Evolutionary conservation across 2,113 vertebrate genomes (phyloP).

Genomic region (Hypanus sabinus): DNA sequence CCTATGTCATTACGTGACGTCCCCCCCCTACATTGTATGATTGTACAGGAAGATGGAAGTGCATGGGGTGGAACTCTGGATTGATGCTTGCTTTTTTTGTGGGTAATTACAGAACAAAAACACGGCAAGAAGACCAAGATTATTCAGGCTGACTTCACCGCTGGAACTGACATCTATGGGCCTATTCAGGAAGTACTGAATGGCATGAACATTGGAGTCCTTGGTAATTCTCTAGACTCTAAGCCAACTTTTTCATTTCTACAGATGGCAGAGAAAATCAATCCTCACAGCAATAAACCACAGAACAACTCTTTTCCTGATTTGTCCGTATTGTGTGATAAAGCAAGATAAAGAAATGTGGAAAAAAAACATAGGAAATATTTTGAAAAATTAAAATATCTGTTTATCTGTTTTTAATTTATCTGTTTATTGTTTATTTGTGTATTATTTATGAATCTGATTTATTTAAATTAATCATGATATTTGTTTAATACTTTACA

Average conservation of each 20-base stretch:
- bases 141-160: slow-evolving; percentile 61
- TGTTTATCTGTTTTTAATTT: no score
- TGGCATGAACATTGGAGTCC: slow-evolving; percentile 62
- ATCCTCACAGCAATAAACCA: neutral
- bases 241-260: neutral
- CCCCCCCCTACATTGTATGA: neutral
- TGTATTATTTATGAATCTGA: no score
- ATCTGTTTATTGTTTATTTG: no score
- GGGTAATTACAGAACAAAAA: slow-evolving; percentile 47
- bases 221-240: slow-evolving; percentile 50
- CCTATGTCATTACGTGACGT: no score
- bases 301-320: neutral
- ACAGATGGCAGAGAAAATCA: neutral
- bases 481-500: no score
- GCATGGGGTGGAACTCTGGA: neutral
- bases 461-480: no score
- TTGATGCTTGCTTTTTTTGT: neutral
- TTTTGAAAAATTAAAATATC: no score
- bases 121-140: slow-evolving; percentile 51
- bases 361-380: no score
- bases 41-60: neutral
- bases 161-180: slow-evolving; percentile 54
- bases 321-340: no score
- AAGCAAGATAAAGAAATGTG: no score
- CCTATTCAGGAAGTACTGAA: slow-evolving; percentile 49